A percentile compares a stretch with the other conserved stretches of the same genome.
These are phyloP conservation scores for Coryphaenoides rupestris DNA, from an alignment of 2,113 vertebrate genomes.

Conservation along the genomic window DNA sequence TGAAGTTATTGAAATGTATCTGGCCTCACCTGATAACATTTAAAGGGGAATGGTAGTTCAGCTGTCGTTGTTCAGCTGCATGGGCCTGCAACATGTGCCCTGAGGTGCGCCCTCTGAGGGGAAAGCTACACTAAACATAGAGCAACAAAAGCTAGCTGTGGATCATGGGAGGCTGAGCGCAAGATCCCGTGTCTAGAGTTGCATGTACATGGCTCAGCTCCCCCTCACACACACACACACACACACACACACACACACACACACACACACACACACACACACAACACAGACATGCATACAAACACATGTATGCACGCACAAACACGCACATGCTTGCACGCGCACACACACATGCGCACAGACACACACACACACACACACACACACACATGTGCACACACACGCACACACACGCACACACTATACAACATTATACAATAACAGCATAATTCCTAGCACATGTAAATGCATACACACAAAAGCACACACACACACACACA, in stretches of 20 bases:
- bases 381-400: constrained; percentile 8
- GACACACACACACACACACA: constrained; percentile 38
- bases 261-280: constrained; percentile 1
- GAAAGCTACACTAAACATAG: constrained; percentile 30
- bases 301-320: background rate
- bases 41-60: too few species aligned
- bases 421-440: background rate
- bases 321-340: background rate
- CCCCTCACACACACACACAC: constrained; percentile 29
- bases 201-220: constrained; percentile 48
- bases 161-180: constrained; percentile 60
- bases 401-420: background rate
- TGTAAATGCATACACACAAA: background rate
- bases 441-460: constrained; percentile 4
- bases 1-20: too few species aligned
- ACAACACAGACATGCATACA: constrained; percentile 20
- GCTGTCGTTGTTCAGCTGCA: too few species aligned
- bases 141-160: constrained; percentile 12
- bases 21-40: too few species aligned
- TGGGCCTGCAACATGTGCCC: too few species aligned
- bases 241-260: constrained; percentile 12
- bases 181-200: constrained; percentile 53
- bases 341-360: constrained; percentile 25
- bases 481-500: constrained; percentile 5
- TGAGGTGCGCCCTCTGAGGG: too few species aligned